These are phyloP conservation scores for Drosophila chauvacae DNA, from an alignment of 1,140 invertebrate genomes.

Conservation along the genomic window DNA sequence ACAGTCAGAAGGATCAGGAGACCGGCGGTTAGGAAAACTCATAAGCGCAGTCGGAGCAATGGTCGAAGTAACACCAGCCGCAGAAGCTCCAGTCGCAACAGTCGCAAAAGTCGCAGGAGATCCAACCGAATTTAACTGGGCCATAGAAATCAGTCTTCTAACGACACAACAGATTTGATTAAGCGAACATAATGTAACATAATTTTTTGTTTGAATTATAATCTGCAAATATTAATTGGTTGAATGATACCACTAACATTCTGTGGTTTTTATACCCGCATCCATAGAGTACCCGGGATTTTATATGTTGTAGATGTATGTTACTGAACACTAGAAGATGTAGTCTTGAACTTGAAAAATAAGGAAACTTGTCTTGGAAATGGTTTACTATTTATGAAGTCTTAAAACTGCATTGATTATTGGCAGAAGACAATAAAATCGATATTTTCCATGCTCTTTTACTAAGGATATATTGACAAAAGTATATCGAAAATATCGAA, in stretches of 20 bases:
- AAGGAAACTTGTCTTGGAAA: neutral
- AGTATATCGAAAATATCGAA: neutral
- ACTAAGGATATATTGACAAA: no score
- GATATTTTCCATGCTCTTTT: no score
- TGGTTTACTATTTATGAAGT: neutral
- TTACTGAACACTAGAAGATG: neutral
- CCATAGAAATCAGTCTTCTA: no score
- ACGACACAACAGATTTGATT: neutral
- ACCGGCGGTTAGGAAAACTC: neutral
- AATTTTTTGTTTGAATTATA: neutral
- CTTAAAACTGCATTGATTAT: no score
- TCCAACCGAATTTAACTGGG: neutral
- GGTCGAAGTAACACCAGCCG: neutral
- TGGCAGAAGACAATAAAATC: no score
- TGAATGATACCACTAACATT: neutral
- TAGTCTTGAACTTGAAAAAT: neutral
- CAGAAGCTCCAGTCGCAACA: neutral
- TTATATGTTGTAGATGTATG: neutral
- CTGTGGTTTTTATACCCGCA: neutral
- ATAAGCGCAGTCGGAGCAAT: no score
- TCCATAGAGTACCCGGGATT: neutral
- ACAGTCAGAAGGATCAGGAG: neutral
- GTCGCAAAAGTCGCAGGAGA: neutral
- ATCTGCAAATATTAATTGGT: constrained; percentile 1
- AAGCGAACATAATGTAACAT: neutral